Conservation (phyloP, 1,140 invertebrate genomes). For the Manduca sexta region DNA sequence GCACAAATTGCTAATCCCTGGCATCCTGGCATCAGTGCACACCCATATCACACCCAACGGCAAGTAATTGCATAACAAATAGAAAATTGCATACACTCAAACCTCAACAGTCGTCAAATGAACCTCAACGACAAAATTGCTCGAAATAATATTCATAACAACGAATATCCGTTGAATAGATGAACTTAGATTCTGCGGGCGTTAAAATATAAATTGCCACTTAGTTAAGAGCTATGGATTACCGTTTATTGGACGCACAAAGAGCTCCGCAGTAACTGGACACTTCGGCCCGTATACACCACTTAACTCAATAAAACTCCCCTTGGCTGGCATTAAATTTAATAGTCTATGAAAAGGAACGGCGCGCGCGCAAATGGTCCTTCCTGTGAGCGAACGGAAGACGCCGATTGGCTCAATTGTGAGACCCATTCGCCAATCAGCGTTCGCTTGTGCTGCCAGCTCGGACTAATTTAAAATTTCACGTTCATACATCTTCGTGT, state of each 20-base stretch:
- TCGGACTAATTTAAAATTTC: slow-evolving; percentile 21
- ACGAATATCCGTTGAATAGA: slow-evolving; percentile 54
- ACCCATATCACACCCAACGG: slow-evolving; percentile 7
- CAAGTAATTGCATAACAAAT: slow-evolving; percentile 29
- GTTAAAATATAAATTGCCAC: slow-evolving; percentile 30
- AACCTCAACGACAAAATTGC: slow-evolving; percentile 57
- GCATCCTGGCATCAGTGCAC: background rate
- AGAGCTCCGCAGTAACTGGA: background rate
- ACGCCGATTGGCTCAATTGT: slow-evolving; percentile 67
- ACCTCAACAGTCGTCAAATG: slow-evolving; percentile 24
- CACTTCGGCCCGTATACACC: slow-evolving; percentile 50
- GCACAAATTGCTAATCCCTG: too few relatives aligned
- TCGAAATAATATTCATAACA: slow-evolving; percentile 53
- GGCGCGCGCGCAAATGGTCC: slow-evolving; percentile 43
- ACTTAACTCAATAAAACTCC: slow-evolving; percentile 69
- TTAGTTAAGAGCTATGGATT: slow-evolving; percentile 23
- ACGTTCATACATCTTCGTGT: background rate
- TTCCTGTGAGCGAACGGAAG: slow-evolving; percentile 66
- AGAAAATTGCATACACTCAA: slow-evolving; percentile 37
- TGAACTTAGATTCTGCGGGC: slow-evolving; percentile 55
- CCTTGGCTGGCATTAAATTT: slow-evolving; percentile 61
- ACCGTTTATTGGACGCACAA: slow-evolving; percentile 6
- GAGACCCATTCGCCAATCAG: slow-evolving; percentile 64
- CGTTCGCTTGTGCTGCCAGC: slow-evolving; percentile 28
- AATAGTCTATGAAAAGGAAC: slow-evolving; percentile 64